These are phyloP conservation scores for Rhinopithecus roxellana DNA, from an alignment of 2,113 vertebrate genomes.

Conservation along the genomic window DNA sequence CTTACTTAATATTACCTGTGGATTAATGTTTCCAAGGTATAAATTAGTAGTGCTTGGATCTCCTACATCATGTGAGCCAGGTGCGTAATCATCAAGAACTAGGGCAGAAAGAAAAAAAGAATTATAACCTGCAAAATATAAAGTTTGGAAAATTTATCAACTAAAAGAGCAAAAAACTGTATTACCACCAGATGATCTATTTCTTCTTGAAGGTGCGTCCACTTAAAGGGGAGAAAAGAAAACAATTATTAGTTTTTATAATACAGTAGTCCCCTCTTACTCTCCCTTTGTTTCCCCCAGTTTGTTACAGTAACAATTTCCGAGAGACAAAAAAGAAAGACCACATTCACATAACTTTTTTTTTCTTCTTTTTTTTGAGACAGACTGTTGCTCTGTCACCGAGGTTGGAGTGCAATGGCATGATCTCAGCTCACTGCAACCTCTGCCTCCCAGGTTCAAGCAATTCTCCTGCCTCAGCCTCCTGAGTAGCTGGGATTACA, in stretches of 20 bases:
- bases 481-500: too few relatives aligned
- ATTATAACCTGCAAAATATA: constrained; percentile 74
- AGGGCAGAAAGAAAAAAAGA: constrained; percentile 69
- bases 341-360: neutral
- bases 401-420: too few relatives aligned
- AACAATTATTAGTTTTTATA: constrained; percentile 67
- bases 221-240: constrained; percentile 89
- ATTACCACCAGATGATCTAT: constrained; percentile 98
- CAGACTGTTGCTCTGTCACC: too few relatives aligned
- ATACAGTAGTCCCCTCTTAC: neutral
- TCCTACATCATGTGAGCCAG: constrained; percentile 98
- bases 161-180: constrained; percentile 81
- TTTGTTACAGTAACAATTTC: neutral
- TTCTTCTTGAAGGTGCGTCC: constrained; percentile 98
- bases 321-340: neutral
- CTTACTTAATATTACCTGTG: constrained; percentile 88
- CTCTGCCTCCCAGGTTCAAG: too few relatives aligned
- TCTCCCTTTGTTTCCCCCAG: neutral
- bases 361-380: too few relatives aligned
- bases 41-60: constrained; percentile 99
- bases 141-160: constrained; percentile 59
- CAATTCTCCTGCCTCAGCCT: too few relatives aligned
- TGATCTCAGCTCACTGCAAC: too few relatives aligned
- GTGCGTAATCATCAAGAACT: constrained; percentile 98
- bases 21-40: constrained; percentile 99